A percentile compares a stretch with the other conserved stretches of the same genome.
Conservation (phyloP, 2,797 vertebrate genomes). For the Pseudotriccus pelzelni region DNA sequence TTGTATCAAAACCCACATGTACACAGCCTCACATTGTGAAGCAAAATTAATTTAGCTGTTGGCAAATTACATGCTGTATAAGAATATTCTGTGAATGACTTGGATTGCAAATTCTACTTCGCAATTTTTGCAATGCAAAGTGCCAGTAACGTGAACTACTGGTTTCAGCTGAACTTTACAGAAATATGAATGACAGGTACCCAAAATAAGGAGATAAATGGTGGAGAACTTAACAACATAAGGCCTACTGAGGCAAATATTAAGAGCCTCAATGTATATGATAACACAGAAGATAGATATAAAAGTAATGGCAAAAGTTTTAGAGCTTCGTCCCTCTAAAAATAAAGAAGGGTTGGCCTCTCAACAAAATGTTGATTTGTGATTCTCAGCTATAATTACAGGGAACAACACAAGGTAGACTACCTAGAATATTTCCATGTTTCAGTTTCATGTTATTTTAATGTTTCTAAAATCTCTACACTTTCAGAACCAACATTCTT, state of each 20-base stretch:
- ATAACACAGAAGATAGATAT: constrained; percentile 4
- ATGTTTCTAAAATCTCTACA: background rate
- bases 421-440: background rate
- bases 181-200: constrained; percentile 50
- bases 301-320: constrained; percentile 47
- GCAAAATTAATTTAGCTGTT: constrained; percentile 74
- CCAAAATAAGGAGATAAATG: constrained; percentile 56
- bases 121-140: constrained; percentile 60
- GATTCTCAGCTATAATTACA: background rate
- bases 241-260: constrained; percentile 23
- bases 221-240: background rate
- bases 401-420: background rate
- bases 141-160: constrained; percentile 57
- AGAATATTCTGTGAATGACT: constrained; percentile 49
- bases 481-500: constrained; percentile 12
- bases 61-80: constrained; percentile 64
- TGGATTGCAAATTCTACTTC: constrained; percentile 64
- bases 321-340: constrained; percentile 45
- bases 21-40: constrained; percentile 55
- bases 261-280: constrained; percentile 54
- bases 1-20: constrained; percentile 54
- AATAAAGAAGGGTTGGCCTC: background rate
- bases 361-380: background rate
- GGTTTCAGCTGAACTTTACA: constrained; percentile 70
- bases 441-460: background rate